phyloP scores from a whole-genome alignment of 2,113 vertebrate genomes.

The Sakesphorus luctuosus region DNA sequence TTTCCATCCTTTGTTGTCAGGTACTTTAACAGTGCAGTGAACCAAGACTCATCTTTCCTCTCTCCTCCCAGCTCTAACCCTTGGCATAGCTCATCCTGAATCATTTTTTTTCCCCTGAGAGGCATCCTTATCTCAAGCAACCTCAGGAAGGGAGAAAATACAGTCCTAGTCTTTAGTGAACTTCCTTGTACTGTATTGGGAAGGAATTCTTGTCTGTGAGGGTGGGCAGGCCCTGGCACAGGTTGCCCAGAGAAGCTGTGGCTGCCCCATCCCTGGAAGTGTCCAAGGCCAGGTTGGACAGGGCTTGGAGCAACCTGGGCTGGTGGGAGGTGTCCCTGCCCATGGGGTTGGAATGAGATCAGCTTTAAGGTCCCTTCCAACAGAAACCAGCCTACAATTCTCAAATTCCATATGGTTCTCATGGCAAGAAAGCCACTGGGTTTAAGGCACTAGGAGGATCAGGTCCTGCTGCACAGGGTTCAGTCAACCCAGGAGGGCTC shows the following conservation, averaged over 20 bases:
- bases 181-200: background rate
- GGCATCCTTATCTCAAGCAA: background rate
- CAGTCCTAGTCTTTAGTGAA: background rate
- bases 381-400: background rate
- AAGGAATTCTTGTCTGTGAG: background rate
- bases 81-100: background rate
- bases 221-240: background rate
- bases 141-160: background rate
- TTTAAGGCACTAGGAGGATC: background rate
- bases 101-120: background rate
- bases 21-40: background rate
- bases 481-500: accelerated
- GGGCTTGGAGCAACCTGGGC: background rate
- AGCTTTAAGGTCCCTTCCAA: background rate
- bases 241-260: background rate
- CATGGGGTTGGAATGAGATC: background rate
- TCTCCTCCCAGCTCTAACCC: background rate
- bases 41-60: background rate
- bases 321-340: background rate
- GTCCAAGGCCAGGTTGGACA: background rate
- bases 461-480: background rate
- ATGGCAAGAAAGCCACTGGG: background rate
- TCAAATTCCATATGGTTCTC: background rate
- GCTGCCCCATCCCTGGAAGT: background rate
- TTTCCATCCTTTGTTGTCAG: background rate